Percentiles rank a stretch among this genome's conserved stretches.
Conservation (phyloP, 2,888 invertebrate genomes). For the Agonopterix heracliana region DNA sequence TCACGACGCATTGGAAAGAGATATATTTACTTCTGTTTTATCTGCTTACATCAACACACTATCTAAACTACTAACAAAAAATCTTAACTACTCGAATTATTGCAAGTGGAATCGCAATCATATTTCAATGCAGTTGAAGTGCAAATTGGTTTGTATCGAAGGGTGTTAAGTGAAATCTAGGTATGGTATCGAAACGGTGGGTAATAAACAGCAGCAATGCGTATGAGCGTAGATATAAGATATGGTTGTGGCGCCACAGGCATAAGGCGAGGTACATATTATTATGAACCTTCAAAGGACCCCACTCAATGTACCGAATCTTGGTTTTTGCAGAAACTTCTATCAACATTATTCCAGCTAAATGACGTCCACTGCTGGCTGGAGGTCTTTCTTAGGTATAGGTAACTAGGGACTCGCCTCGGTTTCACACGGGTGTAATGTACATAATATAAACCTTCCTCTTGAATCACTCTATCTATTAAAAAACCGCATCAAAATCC, state of each 20-base stretch:
- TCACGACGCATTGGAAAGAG: conserved; percentile 26
- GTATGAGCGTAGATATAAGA: conserved; percentile 51
- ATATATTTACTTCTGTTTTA: conserved; percentile 30
- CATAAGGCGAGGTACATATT: conserved; percentile 23
- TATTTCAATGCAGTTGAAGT: conserved; percentile 2
- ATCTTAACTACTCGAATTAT: conserved; percentile 11
- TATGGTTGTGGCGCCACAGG: conserved; percentile 36
- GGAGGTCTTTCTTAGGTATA: no score
- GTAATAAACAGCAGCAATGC: conserved; percentile 48
- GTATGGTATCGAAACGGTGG: conserved; percentile 34
- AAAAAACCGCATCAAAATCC: no score
- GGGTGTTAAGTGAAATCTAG: conserved; percentile 35
- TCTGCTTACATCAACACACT: conserved; percentile 25
- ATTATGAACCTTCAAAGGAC: conserved; percentile 7
- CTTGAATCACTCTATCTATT: no score
- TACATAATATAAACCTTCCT: no score
- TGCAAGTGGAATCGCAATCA: conserved; percentile 9
- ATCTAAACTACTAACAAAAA: conserved; percentile 10
- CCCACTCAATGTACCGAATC: no score
- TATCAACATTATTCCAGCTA: no score
- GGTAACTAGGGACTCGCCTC: no score
- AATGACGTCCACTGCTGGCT: no score
- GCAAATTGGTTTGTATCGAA: conserved; percentile 9
- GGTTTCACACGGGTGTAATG: no score
- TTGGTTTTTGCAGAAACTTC: no score